Base-by-base conservation (phyloP, 2,888 invertebrate genomes). In the Drosophila tanythrix region DNA sequence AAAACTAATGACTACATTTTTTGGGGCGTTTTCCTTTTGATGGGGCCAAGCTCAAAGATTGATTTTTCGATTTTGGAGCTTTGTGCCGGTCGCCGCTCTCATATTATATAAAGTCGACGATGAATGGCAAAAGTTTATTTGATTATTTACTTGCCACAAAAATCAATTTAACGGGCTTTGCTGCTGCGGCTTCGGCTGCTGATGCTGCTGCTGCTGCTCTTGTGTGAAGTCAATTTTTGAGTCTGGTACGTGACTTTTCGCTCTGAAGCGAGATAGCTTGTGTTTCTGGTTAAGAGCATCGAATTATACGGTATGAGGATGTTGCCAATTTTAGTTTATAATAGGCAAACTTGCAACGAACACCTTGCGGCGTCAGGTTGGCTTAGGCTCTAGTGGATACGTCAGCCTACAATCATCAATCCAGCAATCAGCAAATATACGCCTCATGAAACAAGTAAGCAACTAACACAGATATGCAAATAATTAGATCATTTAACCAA, bases 1-100 rank as follows among this genome's bases (percentile, higher is more conserved):
- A 76, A 85, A 79, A 85, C 83, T 85, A 85, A 85, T 85, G 84
- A 88, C 84, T 83, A 75, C 79, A 81, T 86, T 88, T 86, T 88
- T 75, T 69, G 70, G 81, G 83, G 83, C 88, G 84, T 88, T 71
- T 58, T 76, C 58, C 52, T 59, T 67, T 65, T 71, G 68, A 71
- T 72, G 74, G 73, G 59, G 56, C 40, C 58, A 60, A 53, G 62
- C 50, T 25, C 65, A 77, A 69, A 88, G 78, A 84, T 84, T 84
- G 83, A 88, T 84, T 84, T 85, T 84, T 75, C n/a, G 31, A 43
- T 61, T 62, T 67, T 80, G 61, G 29, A 36, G 58, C 51, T 60
- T 70, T 78, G 68, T 56, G 38, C 51, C 48, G 56, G 70, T 79
- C 82, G 82, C 82, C 82, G 72, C 74, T 74, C 61, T 63, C 58